A percentile compares a stretch with the other conserved stretches of the same genome.
Evolutionary conservation across 2,113 vertebrate genomes (phyloP).

Genomic region (Tautogolabrus adspersus): DNA sequence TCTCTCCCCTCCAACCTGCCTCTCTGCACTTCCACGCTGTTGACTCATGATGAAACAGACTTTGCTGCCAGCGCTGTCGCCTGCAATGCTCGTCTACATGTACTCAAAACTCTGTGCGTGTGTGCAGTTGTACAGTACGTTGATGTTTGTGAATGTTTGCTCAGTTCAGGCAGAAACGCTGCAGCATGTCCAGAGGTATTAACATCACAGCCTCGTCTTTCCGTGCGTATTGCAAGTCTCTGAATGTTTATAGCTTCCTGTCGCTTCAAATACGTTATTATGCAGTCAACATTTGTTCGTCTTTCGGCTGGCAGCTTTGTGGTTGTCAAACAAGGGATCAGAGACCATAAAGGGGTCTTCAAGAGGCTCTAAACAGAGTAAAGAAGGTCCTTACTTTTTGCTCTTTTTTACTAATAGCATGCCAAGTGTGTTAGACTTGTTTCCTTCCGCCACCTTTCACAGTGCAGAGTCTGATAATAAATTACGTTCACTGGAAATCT

Average conservation of each 20-base stretch:
- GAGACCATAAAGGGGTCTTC: not conserved
- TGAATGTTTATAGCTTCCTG: not conserved
- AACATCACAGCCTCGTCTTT: conserved; percentile 48
- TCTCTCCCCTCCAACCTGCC: conserved; percentile 19
- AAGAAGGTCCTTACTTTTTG: conserved; percentile 19
- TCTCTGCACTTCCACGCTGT: conserved; percentile 18
- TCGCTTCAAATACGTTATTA: not conserved
- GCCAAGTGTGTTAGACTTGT: no score
- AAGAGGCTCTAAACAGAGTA: not conserved
- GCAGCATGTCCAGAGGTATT: conserved; percentile 54
- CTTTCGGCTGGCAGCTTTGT: conserved; percentile 1
- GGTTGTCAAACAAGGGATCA: not conserved
- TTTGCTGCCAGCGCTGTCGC: conserved; percentile 40
- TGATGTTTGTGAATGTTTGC: conserved; percentile 28
- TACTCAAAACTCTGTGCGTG: conserved; percentile 30
- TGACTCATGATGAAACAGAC: conserved; percentile 53
- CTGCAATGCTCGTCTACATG: conserved; percentile 42
- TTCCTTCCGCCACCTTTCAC: no score
- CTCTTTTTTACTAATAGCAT: not conserved
- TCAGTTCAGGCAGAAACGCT: conserved; percentile 46
- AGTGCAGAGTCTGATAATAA: no score
- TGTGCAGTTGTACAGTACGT: conserved; percentile 17
- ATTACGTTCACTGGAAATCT: no score
- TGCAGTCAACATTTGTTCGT: not conserved
- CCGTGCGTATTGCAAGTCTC: not conserved